These are phyloP conservation scores for Drosophila virilis DNA, from an alignment of 1,140 invertebrate genomes.

Conservation along the genomic window DNA sequence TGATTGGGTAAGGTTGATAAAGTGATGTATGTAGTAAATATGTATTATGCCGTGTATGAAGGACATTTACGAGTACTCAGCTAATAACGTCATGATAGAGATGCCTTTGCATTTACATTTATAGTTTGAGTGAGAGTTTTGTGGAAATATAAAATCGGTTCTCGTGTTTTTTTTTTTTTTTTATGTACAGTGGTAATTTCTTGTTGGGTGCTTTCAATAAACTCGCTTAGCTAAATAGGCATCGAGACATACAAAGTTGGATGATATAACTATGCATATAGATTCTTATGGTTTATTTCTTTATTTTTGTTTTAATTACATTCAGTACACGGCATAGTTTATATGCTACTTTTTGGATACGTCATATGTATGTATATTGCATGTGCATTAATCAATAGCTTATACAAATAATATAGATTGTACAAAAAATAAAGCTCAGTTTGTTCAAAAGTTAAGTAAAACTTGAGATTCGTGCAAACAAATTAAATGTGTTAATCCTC, in stretches of 20 bases:
- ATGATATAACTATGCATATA: constrained; percentile 3
- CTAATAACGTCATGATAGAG: constrained; percentile 14
- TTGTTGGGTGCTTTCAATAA: constrained; percentile 9
- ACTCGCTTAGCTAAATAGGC: constrained; percentile 10
- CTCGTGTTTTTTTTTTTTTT: constrained; percentile 5
- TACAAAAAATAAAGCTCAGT: constrained; percentile 69
- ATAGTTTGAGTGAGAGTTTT: constrained; percentile 10
- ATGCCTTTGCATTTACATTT: constrained; percentile 8
- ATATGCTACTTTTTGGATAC: constrained; percentile 75
- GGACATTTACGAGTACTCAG: constrained; percentile 11
- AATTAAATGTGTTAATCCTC: constrained; percentile 21
- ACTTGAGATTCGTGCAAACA: constrained; percentile 52
- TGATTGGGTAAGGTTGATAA: constrained; percentile 20
- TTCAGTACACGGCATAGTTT: constrained; percentile 60
- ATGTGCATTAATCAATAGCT: constrained; percentile 40
- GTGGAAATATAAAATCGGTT: constrained; percentile 17
- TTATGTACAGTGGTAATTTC: constrained; percentile 29
- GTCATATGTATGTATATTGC: constrained; percentile 67
- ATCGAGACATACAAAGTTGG: constrained; percentile 59
- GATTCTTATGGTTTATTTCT: constrained; percentile 23
- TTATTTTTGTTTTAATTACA: constrained; percentile 37
- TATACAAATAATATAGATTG: constrained; percentile 42
- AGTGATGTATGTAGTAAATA: constrained; percentile 34
- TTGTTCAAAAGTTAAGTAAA: constrained; percentile 60
- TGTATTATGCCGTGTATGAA: constrained; percentile 31